Evolutionary conservation across 1,140 invertebrate genomes (phyloP), one percentile per base, ranked within the genome.

Genomic region (Pectinophora gossypiella): DNA sequence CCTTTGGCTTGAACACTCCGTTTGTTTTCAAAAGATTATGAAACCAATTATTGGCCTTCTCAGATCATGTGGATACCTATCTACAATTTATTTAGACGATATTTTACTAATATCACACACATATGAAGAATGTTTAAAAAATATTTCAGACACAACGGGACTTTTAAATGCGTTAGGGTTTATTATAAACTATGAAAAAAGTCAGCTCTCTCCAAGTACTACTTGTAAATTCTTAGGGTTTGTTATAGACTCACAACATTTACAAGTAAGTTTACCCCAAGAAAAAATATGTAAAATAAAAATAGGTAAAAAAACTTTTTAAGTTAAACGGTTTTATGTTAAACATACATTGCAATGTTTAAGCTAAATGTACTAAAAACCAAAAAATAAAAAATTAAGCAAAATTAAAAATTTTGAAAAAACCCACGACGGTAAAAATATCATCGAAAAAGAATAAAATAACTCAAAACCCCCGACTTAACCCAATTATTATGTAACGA

Each of bases 11-110:
- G 0, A 36, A 27, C 20, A 36, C 47, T 10, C 47, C 47, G 2
- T 38, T 19, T n/a, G 47, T 48, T 16, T 48, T 48, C 15, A 48
- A 36, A 48, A 48, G 20, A 35, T 48, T n/a, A 35, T 38, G 27
- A 48, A 48, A 36, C 47, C 47, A 19, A 32, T 48, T 18, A 15
- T 47, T 4, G 15, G 13, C 15, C 15, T 47, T 16, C 23, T 47
- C 10, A 23, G 45, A 15, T 47, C 21, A n/a, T 15, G 13, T 15
- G 36, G 36, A 2, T 18, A 16, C 36, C 10, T 40, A 7, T 40
- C 36, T 13, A 40, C 36, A 7, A 16, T 40, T 15, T 40, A 40
- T 18, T 18, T 40, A 7, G 36, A 40, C n/a, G 16, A 40, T 32
- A 32, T 32, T 32, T 32, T 32, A 12, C 27, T 32, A 1, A 32